These are phyloP conservation scores for Strigops habroptila DNA, from an alignment of 2,113 vertebrate species.

Conservation along the genomic window DNA sequence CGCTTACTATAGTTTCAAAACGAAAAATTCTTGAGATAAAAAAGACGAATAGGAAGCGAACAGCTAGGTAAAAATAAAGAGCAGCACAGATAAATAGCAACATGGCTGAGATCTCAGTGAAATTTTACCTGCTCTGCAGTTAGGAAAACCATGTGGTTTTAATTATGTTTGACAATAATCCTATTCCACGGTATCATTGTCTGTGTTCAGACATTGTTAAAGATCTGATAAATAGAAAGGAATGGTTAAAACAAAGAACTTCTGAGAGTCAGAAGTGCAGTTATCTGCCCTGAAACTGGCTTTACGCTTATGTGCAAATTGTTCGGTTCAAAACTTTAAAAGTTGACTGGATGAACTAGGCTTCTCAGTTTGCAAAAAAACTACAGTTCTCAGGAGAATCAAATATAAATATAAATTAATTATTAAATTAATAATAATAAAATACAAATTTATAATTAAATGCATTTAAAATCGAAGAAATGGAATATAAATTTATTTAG, in stretches of 20 bases:
- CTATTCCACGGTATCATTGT: background rate
- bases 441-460: background rate
- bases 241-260: background rate
- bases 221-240: background rate
- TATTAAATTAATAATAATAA: too few species aligned
- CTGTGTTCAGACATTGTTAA: background rate
- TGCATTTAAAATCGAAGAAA: background rate
- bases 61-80: background rate
- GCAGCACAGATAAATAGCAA: background rate
- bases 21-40: constrained; percentile 3
- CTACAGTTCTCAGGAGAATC: background rate
- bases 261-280: background rate
- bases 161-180: constrained; percentile 18
- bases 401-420: background rate
- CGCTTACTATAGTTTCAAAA: background rate
- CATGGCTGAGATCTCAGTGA: background rate
- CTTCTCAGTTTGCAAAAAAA: background rate
- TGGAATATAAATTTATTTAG: background rate
- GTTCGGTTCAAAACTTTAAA: background rate
- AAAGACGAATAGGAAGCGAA: background rate
- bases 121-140: background rate
- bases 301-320: background rate
- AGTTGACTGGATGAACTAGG: background rate
- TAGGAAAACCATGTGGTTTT: background rate
- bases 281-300: background rate